Evolutionary conservation across 1,140 invertebrate species (phyloP), one percentile per base, ranked within the genome.

Genomic region (Bombyx mandarina): DNA sequence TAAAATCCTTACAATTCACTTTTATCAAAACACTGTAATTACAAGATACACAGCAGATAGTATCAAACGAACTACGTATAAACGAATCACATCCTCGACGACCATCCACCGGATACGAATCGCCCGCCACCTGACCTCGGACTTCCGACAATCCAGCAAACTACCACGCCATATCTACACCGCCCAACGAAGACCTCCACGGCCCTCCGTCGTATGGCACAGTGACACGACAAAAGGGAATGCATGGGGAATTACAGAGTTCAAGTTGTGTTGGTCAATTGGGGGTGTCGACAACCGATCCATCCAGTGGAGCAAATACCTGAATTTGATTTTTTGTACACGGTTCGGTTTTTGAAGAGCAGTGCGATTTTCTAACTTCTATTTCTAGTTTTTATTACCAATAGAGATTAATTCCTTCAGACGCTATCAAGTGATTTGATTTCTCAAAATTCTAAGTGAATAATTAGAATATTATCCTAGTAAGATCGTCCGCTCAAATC

Each of bases 61-160:
- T 35, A 35, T 35, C 26, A 35, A 35, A 35, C 26, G 26, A 35
- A 35, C 26, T 35, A 35, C 26, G 26, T 3, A 35, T 35, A 35
- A 35, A 35, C 26, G 26, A 35, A 35, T 35, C 26, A 35, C 26
- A 35, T 47, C 42, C 58, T 58, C 45, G 47, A 47, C 51, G 12
- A 47, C 52, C 50, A 43, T 59, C 57, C 57, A 66, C 61, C 61
- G 64, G 64, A 69, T 62, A 66, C 48, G 59, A 45, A 57, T 53
- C 63, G 56, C 58, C 47, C 61, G 61, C 60, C 61, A 68, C 58
- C 60, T 62, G 66, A 67, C 66, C 68, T 69, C 70, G 65, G 65
- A 67, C 61, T 60, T 73, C 68, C 68, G 66, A 65, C 61, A 49
- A 66, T 66, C 59, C 65, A 63, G 61, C 62, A 64, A 67, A 57